Evolutionary conservation across 2,888 invertebrate species (phyloP), one percentile per base, ranked within the genome.

Genomic region (Harpalus rubripes): DNA sequence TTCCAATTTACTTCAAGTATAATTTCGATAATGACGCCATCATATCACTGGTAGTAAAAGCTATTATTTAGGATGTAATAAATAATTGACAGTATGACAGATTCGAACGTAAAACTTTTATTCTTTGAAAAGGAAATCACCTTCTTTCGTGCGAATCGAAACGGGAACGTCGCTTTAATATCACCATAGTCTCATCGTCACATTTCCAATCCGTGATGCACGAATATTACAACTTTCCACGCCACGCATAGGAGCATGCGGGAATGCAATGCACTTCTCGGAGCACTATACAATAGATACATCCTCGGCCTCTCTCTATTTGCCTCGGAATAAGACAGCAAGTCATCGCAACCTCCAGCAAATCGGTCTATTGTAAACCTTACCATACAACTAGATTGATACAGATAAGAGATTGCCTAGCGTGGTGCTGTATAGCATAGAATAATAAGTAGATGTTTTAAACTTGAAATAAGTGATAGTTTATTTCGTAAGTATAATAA

Each of bases 321-420:
- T 39, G 15, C 32, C n/a, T 39, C 15, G 7, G 12, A 52, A 41
- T 76, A 15, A 81, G 81, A 81, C 44, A 22, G 39, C 80, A 44
- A 81, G 41, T 61, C 63, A 63, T 63, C 16, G 32, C 32, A 32
- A 32, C 74, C 44, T 59, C 41, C n/a, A 83, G 76, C 61, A 76
- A 83, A 83, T 83, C 44, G 76, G 6, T 83, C 59, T 74, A 83
- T 83, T 83, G 83, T 83, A 18, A 52, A 61, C 12, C 56, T 39
- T 32, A 32, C 32, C 32, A 32, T 32, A 32, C 32, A 32, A 32
- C 32, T 32, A 83, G 76, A 83, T 76, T 83, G 76, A 74, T 76
- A 39, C 39, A 41, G 76, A 83, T 83, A 83, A 76, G 81, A 52
- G 68, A 68, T 18, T 68, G 63, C 18, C 59, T 8, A 16, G 18